These are phyloP conservation scores for Scomber colias DNA, from an alignment of 2,113 vertebrate species.

Conservation along the genomic window DNA sequence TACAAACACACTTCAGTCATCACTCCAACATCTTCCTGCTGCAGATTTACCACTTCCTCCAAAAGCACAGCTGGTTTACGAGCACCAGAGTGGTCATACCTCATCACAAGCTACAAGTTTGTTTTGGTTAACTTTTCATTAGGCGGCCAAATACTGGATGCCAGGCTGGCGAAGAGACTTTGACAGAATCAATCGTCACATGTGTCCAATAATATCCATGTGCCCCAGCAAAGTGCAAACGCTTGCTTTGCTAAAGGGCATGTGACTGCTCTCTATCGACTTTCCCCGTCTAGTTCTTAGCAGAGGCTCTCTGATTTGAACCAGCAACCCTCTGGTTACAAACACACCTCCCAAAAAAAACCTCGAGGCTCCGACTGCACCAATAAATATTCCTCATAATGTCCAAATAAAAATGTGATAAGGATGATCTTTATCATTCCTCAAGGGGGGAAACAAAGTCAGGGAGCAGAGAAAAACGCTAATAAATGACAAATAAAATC, in stretches of 20 bases:
- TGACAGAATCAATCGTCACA: constrained; percentile 34
- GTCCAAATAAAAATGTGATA: constrained; percentile 21
- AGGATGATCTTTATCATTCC: constrained; percentile 8
- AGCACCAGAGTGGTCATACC: neutral
- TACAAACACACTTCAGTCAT: neutral
- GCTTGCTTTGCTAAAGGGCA: constrained; percentile 6
- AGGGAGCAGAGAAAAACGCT: neutral
- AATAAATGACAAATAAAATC: constrained; percentile 17
- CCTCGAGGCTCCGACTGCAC: neutral
- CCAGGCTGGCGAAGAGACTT: neutral
- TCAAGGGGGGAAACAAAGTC: neutral
- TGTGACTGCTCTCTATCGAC: neutral
- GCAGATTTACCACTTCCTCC: neutral
- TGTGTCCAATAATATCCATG: constrained; percentile 7
- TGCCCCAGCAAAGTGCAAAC: neutral
- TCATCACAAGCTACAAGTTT: neutral
- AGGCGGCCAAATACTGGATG: constrained; percentile 1
- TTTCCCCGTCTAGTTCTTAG: neutral
- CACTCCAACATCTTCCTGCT: neutral
- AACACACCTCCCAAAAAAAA: neutral
- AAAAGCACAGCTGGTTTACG: neutral
- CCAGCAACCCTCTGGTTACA: constrained; percentile 17
- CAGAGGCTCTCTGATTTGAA: neutral
- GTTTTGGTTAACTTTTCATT: neutral
- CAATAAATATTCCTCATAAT: constrained; percentile 2